Conservation (phyloP, 2,113 vertebrate species). For the Cryptomyrus ogoouensis region DNA sequence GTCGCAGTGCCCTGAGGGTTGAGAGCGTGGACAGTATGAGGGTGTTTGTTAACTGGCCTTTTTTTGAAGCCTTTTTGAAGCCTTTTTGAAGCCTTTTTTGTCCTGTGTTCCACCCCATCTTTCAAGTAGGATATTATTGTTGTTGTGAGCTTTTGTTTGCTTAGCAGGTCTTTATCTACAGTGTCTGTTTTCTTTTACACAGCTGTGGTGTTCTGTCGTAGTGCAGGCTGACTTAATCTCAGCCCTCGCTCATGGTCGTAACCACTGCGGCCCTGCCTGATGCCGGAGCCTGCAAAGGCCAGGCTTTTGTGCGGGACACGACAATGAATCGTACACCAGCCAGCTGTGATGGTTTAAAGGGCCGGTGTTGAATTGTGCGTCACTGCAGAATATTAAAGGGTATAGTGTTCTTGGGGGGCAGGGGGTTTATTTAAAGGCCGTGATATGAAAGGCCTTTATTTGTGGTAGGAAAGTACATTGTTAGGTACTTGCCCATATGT, state of each 20-base stretch:
- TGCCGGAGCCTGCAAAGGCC: background rate
- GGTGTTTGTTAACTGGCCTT: background rate
- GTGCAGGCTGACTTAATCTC: background rate
- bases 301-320: background rate
- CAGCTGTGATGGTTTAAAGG: background rate
- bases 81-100: background rate
- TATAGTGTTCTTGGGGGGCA: background rate
- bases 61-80: background rate
- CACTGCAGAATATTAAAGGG: background rate
- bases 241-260: background rate
- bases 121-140: conserved; percentile 1
- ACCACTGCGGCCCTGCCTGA: background rate
- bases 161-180: background rate
- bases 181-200: background rate
- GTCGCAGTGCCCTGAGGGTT: conserved; percentile 31
- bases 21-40: background rate
- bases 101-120: background rate
- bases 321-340: background rate
- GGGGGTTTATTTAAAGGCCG: background rate
- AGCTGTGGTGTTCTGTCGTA: background rate
- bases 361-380: background rate
- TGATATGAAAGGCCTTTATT: background rate
- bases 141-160: background rate
- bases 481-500: background rate
- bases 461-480: background rate